Evolutionary conservation across 92 coral and sea anemone genomes (phyloP).

Genomic region (Galaxea fascicularis): DNA sequence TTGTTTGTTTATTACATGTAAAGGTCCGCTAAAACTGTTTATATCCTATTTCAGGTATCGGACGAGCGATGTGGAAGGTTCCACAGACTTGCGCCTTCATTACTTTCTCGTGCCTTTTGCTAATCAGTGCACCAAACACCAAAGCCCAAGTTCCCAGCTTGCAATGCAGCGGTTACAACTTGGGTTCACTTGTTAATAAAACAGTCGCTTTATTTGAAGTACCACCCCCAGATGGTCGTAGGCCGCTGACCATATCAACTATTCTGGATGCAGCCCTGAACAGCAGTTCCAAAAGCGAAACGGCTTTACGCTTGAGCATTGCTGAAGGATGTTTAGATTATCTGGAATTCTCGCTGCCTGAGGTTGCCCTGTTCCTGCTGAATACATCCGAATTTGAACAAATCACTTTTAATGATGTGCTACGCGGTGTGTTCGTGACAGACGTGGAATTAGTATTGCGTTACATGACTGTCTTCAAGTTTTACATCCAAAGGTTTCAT

Average conservation of each 20-base stretch:
- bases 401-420: conserved; percentile 15
- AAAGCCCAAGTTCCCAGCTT: not conserved
- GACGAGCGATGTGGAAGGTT: conserved; percentile 7
- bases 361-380: conserved; percentile 37
- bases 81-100: conserved; percentile 3
- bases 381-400: conserved; percentile 21
- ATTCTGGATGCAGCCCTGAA: conserved; percentile 1
- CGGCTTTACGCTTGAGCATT: not conserved
- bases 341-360: conserved; percentile 26
- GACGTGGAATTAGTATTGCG: not conserved
- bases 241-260: conserved; percentile 9
- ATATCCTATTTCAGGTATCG: conserved; percentile 16
- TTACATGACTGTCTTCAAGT: not conserved
- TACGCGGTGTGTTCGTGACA: conserved; percentile 13
- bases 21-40: no score
- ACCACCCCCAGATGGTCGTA: not conserved
- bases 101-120: not conserved
- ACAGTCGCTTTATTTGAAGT: not conserved
- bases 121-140: not conserved
- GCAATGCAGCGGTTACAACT: not conserved
- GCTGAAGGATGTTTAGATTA: not conserved
- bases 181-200: conserved; percentile 13
- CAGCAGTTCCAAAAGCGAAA: conserved; percentile 9
- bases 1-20: no score
- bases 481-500: no score